Percentiles rank a stretch among this genome's conserved stretches.
These are phyloP conservation scores for Plecotus auritus DNA, from an alignment of 2,113 vertebrate genomes.

Conservation along the genomic window DNA sequence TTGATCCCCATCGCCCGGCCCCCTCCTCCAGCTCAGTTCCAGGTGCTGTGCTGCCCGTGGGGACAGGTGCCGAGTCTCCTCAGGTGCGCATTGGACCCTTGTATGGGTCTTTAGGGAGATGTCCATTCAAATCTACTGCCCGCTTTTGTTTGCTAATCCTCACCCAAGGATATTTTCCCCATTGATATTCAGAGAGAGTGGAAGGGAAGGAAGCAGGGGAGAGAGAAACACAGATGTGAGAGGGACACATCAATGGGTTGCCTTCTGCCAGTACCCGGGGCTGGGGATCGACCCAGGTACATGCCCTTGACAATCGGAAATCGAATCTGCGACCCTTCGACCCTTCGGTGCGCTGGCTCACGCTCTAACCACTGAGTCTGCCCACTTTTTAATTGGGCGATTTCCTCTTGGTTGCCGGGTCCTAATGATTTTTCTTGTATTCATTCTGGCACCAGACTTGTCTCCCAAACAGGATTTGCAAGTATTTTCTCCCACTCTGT, in stretches of 20 bases:
- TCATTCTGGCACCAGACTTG: not conserved
- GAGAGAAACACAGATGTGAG: too few species aligned
- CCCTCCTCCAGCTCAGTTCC: not conserved
- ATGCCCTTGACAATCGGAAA: not conserved
- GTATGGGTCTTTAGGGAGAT: not conserved
- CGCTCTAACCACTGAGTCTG: too few species aligned
- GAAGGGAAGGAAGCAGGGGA: too few species aligned
- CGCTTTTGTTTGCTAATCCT: not conserved
- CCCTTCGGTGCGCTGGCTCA: too few species aligned
- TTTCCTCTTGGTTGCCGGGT: not conserved
- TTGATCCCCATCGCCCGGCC: not conserved
- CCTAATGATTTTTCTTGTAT: too few species aligned
- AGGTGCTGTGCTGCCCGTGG: not conserved
- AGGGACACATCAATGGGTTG: too few species aligned
- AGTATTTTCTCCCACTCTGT: not conserved
- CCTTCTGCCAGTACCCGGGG: too few species aligned
- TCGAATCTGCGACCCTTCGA: too few species aligned
- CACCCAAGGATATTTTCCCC: too few species aligned
- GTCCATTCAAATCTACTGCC: not conserved
- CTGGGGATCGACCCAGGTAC: too few species aligned
- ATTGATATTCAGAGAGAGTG: too few species aligned
- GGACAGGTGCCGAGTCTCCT: not conserved
- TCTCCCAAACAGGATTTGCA: not conserved
- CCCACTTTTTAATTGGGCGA: not conserved
- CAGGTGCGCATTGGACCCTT: not conserved